Conservation (phyloP, 2,888 invertebrate species). For the Lasioglossum oenotherae region DNA sequence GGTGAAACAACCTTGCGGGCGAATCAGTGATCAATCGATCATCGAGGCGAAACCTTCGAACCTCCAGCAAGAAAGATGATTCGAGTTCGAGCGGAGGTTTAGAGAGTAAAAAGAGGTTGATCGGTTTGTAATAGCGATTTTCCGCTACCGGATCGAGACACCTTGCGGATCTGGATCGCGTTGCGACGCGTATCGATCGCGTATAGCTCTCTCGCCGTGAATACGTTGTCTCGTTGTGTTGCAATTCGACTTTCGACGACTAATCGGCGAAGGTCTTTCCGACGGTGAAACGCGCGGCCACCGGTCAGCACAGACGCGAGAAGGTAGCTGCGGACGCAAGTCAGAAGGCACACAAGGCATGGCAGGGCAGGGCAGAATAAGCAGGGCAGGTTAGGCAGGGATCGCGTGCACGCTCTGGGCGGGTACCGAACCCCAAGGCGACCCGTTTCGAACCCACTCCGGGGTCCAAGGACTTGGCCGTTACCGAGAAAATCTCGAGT, state of each 20-base stretch:
- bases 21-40: background rate
- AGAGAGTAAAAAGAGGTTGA: background rate
- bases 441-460: slow-evolving; percentile 64
- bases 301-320: slow-evolving; percentile 2
- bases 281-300: slow-evolving; percentile 77
- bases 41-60: background rate
- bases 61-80: background rate
- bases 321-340: background rate
- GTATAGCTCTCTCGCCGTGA: slow-evolving; percentile 5
- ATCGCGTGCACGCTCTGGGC: slow-evolving; percentile 83
- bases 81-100: background rate
- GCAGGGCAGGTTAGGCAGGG: slow-evolving; percentile 22
- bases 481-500: slow-evolving; percentile 81
- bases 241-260: slow-evolving; percentile 59
- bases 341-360: background rate
- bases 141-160: slow-evolving; percentile 5
- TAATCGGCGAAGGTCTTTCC: slow-evolving; percentile 51
- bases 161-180: slow-evolving; percentile 8
- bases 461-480: slow-evolving; percentile 81
- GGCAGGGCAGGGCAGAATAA: background rate
- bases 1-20: background rate
- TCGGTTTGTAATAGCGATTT: background rate
- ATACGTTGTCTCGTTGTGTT: slow-evolving; percentile 32
- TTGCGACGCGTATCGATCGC: background rate
- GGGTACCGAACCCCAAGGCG: slow-evolving; percentile 81